Conservation (phyloP, 1,140 invertebrate species). For the Bombus ignitus region DNA sequence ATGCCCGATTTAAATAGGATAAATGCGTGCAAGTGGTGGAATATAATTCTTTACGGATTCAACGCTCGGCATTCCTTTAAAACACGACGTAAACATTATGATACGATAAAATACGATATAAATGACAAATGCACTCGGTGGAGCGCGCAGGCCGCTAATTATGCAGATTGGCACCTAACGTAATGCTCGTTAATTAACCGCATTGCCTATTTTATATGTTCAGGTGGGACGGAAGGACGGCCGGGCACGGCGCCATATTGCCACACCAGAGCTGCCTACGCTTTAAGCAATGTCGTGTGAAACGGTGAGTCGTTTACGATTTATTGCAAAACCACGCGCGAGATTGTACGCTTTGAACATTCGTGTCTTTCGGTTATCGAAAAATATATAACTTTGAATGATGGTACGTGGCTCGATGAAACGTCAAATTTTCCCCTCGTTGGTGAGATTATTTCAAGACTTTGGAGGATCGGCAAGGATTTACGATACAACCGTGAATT, state of each 20-base stretch:
- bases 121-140: slow-evolving; percentile 70
- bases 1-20: background rate
- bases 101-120: slow-evolving; percentile 63
- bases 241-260: slow-evolving; percentile 67
- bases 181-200: slow-evolving; percentile 76
- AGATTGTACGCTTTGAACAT: background rate
- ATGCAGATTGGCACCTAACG: slow-evolving; percentile 76
- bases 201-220: slow-evolving; percentile 70
- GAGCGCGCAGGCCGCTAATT: slow-evolving; percentile 69
- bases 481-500: slow-evolving; percentile 21
- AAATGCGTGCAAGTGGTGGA: background rate
- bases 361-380: background rate
- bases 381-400: background rate
- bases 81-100: slow-evolving; percentile 24
- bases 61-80: background rate
- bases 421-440: too few species aligned
- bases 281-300: slow-evolving; percentile 48
- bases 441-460: slow-evolving; percentile 4
- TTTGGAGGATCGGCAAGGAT: background rate
- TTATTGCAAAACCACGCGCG: slow-evolving; percentile 39
- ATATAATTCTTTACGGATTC: background rate
- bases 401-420: too few species aligned
- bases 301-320: slow-evolving; percentile 39
- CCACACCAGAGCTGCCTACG: slow-evolving; percentile 56
- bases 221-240: slow-evolving; percentile 69